Evolutionary conservation across 1,140 invertebrate species (phyloP).

Genomic region (Macrotrachela quadricornifera): DNA sequence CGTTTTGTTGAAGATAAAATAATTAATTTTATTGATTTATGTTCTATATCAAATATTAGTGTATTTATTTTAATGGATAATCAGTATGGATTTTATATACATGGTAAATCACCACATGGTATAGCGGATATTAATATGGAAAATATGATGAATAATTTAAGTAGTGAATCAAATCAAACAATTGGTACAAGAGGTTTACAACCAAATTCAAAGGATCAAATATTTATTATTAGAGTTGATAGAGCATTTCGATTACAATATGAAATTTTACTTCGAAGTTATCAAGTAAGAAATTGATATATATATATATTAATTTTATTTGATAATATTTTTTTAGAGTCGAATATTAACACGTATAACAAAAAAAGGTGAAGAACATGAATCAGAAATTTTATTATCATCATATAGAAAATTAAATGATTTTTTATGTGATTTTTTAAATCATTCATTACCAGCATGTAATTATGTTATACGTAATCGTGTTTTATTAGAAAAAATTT

Average conservation of each 20-base stretch:
- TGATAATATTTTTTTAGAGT: neutral
- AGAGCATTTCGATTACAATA: conserved; percentile 40
- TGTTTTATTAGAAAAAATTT: conserved; percentile 45
- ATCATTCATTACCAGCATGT: neutral
- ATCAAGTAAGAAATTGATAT: conserved; percentile 9
- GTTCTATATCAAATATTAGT: conserved; percentile 61
- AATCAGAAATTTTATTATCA: neutral
- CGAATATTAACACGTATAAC: neutral
- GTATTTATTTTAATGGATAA: conserved; percentile 44
- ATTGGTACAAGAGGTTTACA: conserved; percentile 54
- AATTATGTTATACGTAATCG: conserved; percentile 36
- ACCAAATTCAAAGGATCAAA: conserved; percentile 56
- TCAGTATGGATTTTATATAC: conserved; percentile 62
- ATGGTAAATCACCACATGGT: conserved; percentile 64
- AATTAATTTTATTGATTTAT: conserved; percentile 56
- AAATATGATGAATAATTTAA: conserved; percentile 50
- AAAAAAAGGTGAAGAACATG: neutral
- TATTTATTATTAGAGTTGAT: conserved; percentile 49
- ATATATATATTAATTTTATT: neutral
- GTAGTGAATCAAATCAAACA: conserved; percentile 54
- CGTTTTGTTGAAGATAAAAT: conserved; percentile 47
- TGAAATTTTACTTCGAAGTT: conserved; percentile 33
- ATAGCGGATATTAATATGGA: conserved; percentile 60
- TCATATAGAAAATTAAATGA: conserved; percentile 12
- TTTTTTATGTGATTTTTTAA: neutral